Base-by-base conservation (phyloP, 2,113 vertebrate species). In the Pristiophorus japonicus region DNA sequence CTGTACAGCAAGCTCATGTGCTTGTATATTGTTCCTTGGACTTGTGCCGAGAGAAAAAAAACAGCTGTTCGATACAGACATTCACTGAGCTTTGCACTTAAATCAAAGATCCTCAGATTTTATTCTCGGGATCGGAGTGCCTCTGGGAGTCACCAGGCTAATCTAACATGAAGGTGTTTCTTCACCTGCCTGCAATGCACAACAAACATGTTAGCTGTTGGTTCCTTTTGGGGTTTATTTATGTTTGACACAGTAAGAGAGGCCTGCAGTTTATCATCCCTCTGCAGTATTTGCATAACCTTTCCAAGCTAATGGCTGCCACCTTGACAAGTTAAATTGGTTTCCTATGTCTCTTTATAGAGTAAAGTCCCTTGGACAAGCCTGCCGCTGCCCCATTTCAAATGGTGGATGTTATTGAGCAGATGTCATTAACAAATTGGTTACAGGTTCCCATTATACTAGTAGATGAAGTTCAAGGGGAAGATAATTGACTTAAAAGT, bases 231-330 rank as follows among this genome's bases (percentile, higher is more conserved):
- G 97, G 96, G 96, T 96, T 97, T 97, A 95, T 97, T 96, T 96
- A 96, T 97, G 96, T 97, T 98, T 97, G 97, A 97, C 97, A 96
- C 96, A 94, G 96, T 96, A 95, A 95, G 96, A 96, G 96, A 96
- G 96, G 96, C 95, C 96, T 97, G 97, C 96, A 96, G 97, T 97
- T 97, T 97, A 96, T 97, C 97, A 97, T 97, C 96, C 96, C 96
- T 96, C 96, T 96, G 96, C 96, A 0, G 85, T 97, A 97, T 97
- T 97, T 97, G 97, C 97, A 97, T 97, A 97, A 97, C 97, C 97
- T 97, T 97, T 96, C 96, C 93, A 96, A 96, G 96, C 96, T 97
- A 97, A 96, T 97, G 96, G 96, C 97, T 97, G 97, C 97, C 97
- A 97, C 97, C 96, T 96, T 97, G 96, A 97, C 96, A 97, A 97